Conservation (phyloP, 1,140 invertebrate species). For the Nasonia giraulti region DNA sequence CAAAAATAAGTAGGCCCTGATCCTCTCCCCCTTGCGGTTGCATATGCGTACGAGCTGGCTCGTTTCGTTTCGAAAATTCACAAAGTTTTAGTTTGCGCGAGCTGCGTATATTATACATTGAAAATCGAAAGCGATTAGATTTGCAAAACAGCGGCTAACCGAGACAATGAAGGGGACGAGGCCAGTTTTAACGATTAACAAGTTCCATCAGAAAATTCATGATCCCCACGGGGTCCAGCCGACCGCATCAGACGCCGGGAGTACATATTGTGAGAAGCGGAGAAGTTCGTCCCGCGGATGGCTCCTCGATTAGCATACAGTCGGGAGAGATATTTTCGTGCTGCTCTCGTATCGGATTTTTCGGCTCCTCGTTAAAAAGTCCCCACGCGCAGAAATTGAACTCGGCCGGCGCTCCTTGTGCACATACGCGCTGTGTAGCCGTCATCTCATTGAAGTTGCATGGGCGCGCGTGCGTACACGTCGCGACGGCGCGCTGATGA, state of each 20-base stretch:
- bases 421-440: neutral
- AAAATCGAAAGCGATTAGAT: conserved; percentile 12
- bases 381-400: neutral
- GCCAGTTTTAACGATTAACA: conserved; percentile 13
- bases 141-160: neutral
- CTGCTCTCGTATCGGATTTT: conserved; percentile 19
- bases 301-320: conserved; percentile 33
- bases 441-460: conserved; percentile 38
- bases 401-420: conserved; percentile 7
- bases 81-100: neutral
- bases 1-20: neutral
- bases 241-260: neutral
- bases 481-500: conserved; percentile 31
- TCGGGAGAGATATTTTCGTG: conserved; percentile 3
- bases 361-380: conserved; percentile 33
- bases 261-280: neutral
- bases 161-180: neutral
- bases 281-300: neutral
- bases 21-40: neutral
- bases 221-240: neutral
- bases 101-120: neutral
- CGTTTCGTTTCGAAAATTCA: neutral
- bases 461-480: conserved; percentile 52
- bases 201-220: conserved; percentile 27
- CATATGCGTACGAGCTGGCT: no score